Conservation (phyloP, 2,888 invertebrate species). For the Hirudinaria manillensis region DNA sequence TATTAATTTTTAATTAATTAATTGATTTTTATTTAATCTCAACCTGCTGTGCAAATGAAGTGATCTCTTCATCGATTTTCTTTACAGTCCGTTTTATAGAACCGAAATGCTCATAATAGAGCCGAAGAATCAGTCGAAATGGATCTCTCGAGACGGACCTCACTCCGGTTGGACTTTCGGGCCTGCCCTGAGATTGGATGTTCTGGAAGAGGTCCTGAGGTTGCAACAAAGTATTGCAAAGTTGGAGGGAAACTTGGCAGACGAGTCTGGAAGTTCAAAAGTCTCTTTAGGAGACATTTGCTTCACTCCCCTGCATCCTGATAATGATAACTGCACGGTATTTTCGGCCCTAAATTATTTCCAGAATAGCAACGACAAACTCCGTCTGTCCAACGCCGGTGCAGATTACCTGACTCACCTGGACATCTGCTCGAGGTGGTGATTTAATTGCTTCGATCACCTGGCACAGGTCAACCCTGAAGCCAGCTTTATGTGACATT, state of each 20-base stretch:
- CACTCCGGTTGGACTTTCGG: conserved; percentile 56
- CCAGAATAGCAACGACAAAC: conserved; percentile 55
- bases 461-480: no score
- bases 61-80: not conserved
- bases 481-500: no score
- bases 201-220: conserved; percentile 64
- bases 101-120: conserved; percentile 85
- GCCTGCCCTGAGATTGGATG: conserved; percentile 75
- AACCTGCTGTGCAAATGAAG: not conserved
- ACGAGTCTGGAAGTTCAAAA: conserved; percentile 31
- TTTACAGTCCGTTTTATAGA: conserved; percentile 52
- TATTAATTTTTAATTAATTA: not conserved
- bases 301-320: conserved; percentile 76
- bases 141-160: conserved; percentile 55
- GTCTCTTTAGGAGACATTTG: conserved; percentile 70
- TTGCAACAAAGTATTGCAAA: conserved; percentile 7
- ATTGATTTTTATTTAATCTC: not conserved
- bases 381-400: conserved; percentile 42
- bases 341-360: conserved; percentile 89
- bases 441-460: no score
- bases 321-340: conserved; percentile 71
- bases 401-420: conserved; percentile 70
- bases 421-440: conserved; percentile 64
- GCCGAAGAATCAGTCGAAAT: conserved; percentile 48
- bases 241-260: not conserved